Evolutionary conservation across 2,888 invertebrate genomes (phyloP).

Genomic region (Theretra japonica): DNA sequence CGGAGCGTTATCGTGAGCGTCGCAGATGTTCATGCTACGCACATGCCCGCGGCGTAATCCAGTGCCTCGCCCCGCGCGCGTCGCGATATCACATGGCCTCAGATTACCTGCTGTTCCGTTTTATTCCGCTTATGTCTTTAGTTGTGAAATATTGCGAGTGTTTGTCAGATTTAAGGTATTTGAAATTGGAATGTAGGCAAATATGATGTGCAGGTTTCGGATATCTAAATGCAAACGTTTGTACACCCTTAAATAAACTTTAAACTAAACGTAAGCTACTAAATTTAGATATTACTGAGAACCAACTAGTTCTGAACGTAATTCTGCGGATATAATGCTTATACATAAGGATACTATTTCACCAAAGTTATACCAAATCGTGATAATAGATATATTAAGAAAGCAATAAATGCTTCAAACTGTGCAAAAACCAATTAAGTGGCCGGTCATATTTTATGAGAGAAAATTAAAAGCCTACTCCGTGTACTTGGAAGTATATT

Average conservation of each 20-base stretch:
- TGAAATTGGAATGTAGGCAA: not conserved
- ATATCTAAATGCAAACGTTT: no score
- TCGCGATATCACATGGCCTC: constrained; percentile 44
- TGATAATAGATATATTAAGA: not conserved
- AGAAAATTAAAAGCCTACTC: constrained; percentile 29
- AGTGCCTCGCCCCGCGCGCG: constrained; percentile 43
- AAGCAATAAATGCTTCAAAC: not conserved
- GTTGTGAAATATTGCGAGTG: not conserved
- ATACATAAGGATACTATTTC: no score
- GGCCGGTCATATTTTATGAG: constrained; percentile 32
- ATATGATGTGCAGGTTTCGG: no score
- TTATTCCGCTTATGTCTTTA: constrained; percentile 34
- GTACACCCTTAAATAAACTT: no score
- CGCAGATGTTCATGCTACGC: constrained; percentile 54
- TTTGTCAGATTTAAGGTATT: not conserved
- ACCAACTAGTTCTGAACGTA: no score
- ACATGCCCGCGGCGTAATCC: constrained; percentile 51
- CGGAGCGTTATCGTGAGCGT: constrained; percentile 52
- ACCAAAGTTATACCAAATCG: no score
- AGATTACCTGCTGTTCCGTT: constrained; percentile 37
- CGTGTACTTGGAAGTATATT: constrained; percentile 39
- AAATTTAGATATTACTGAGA: no score
- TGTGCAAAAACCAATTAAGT: not conserved
- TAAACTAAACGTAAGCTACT: no score
- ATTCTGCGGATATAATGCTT: no score